Evolutionary conservation across 53 echinoderm and acorn worm species (phyloP).

Genomic region (Holothuria leucospilota): DNA sequence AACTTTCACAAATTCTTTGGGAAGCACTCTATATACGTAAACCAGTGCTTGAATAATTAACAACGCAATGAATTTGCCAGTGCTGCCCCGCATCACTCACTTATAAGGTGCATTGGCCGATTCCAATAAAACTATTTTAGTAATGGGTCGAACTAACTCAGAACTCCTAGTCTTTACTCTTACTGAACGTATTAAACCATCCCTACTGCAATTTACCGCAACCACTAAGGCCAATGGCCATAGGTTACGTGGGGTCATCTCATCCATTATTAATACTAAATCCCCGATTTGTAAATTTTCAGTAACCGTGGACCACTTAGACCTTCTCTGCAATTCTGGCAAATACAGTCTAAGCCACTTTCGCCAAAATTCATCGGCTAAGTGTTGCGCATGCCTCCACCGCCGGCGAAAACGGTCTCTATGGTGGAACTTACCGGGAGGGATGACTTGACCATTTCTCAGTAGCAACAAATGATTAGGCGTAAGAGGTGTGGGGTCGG

Average conservation of each 20-base stretch:
- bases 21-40: too few relatives aligned
- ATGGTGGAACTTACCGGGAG: slow-evolving; percentile 39
- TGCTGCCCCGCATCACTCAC: too few relatives aligned
- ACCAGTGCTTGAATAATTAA: too few relatives aligned
- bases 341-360: slow-evolving; percentile 28
- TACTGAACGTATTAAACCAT: slow-evolving; percentile 48
- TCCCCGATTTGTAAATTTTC: slow-evolving; percentile 41
- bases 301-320: slow-evolving; percentile 45
- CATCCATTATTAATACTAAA: slow-evolving; percentile 51
- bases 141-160: slow-evolving; percentile 28
- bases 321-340: slow-evolving; percentile 48
- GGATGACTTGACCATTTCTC: slow-evolving; percentile 41
- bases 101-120: neutral
- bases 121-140: slow-evolving; percentile 18
- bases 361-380: slow-evolving; percentile 22
- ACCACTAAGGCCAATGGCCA: slow-evolving; percentile 56
- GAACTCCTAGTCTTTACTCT: slow-evolving; percentile 20
- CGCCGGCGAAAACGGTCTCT: neutral
- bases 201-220: slow-evolving; percentile 29
- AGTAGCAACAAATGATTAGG: slow-evolving; percentile 52
- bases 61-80: too few relatives aligned
- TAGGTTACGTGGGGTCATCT: slow-evolving; percentile 51
- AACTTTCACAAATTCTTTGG: too few relatives aligned
- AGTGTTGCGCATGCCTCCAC: slow-evolving; percentile 50
- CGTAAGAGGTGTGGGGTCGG: too few relatives aligned